A percentile compares a stretch with the other conserved stretches of the same genome.
These are phyloP conservation scores for Chaetorhynchus papuensis DNA, from an alignment of 2,113 vertebrate genomes.

Conservation along the genomic window DNA sequence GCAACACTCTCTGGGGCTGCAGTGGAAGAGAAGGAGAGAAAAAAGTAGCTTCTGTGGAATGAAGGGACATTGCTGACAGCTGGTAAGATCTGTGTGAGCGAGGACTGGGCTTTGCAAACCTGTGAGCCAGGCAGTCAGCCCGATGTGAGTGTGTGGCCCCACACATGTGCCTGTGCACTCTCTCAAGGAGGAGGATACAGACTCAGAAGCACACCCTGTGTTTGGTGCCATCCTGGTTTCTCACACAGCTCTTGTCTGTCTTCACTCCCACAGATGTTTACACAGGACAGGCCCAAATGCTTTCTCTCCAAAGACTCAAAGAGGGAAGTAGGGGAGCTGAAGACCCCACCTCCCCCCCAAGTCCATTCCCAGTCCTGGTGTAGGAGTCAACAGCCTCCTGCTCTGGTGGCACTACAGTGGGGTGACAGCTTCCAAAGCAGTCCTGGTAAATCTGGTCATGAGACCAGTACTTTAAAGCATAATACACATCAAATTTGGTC, in stretches of 20 bases:
- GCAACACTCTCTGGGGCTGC: not conserved
- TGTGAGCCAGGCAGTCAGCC: not conserved
- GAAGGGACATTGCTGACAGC: not conserved
- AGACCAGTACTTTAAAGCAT: not conserved
- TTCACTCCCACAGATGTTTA: not conserved
- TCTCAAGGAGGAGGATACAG: not conserved
- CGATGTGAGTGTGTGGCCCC: accelerated
- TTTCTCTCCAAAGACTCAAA: not conserved
- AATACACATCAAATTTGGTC: not conserved
- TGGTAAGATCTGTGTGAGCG: not conserved
- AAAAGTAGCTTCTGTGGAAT: not conserved
- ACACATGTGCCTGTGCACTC: accelerated
- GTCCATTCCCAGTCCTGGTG: no score
- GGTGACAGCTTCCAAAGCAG: not conserved
- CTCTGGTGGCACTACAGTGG: not conserved
- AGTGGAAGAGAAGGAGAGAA: not conserved
- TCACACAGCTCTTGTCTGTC: not conserved
- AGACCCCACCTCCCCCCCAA: accelerated
- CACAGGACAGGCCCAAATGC: not conserved
- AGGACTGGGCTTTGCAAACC: not conserved
- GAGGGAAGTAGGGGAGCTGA: not conserved
- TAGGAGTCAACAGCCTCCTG: accelerated
- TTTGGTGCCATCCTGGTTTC: not conserved
- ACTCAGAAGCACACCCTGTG: not conserved
- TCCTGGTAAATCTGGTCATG: not conserved